phyloP scores from a whole-genome alignment of 2,113 vertebrate genomes.

The Chaenocephalus aceratus region DNA sequence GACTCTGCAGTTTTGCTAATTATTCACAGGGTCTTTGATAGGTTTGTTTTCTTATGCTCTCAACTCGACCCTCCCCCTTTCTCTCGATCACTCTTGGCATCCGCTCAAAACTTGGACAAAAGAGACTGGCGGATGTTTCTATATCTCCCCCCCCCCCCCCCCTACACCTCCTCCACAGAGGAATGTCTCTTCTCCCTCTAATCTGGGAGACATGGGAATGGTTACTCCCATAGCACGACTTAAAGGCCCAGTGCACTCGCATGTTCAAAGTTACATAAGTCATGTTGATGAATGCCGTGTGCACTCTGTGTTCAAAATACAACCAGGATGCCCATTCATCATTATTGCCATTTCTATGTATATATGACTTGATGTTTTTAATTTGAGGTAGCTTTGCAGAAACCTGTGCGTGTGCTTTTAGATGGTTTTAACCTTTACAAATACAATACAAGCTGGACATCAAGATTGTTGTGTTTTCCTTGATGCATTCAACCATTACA shows the following conservation, averaged over 20 bases:
- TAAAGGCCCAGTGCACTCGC: conserved; percentile 19
- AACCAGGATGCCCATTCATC: neutral
- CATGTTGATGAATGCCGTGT: neutral
- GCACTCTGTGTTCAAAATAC: no score
- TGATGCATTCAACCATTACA: neutral
- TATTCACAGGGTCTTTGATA: neutral
- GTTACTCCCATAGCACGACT: neutral
- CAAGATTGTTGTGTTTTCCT: neutral
- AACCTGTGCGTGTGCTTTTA: neutral
- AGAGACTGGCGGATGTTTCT: conserved; percentile 22
- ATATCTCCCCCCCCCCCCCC: neutral
- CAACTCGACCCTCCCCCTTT: neutral
- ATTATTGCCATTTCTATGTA: neutral
- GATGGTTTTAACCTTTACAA: neutral
- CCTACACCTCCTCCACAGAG: conserved; percentile 1
- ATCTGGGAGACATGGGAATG: conserved; percentile 39
- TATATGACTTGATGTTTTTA: neutral
- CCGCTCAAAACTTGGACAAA: conserved; percentile 4
- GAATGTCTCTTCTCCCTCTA: conserved; percentile 21
- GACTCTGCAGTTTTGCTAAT: neutral
- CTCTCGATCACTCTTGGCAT: conserved; percentile 15
- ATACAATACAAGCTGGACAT: neutral
- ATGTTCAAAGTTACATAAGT: neutral
- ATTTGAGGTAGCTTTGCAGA: no score
- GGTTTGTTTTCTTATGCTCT: conserved; percentile 5